Percentiles rank a stretch among this genome's conserved stretches.
phyloP scores from a whole-genome alignment of 1,140 invertebrate species.

The Diorhabda sublineata region DNA sequence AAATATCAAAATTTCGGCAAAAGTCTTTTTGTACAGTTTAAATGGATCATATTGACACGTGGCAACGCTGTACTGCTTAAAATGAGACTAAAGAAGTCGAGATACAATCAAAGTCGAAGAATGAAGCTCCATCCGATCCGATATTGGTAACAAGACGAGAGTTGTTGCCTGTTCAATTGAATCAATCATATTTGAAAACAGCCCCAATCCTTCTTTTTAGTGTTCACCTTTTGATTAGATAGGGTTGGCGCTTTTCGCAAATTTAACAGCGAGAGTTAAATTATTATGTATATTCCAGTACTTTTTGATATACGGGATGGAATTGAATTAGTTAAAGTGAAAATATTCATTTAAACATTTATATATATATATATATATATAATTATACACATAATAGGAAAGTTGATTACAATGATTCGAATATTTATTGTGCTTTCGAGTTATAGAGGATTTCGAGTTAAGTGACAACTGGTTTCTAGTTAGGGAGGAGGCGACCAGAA shows the following conservation, averaged over 20 bases:
- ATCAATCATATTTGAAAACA: background rate
- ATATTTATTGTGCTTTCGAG: too few relatives aligned
- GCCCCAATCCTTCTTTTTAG: background rate
- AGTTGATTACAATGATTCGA: too few relatives aligned
- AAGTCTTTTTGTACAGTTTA: too few relatives aligned
- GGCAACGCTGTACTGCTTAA: background rate
- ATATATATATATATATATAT: too few relatives aligned
- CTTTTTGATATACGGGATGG: too few relatives aligned
- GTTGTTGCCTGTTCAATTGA: background rate
- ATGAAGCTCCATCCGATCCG: background rate
- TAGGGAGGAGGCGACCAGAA: too few relatives aligned
- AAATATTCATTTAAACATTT: too few relatives aligned
- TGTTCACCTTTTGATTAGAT: constrained; percentile 2
- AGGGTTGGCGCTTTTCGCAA: background rate
- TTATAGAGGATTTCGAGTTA: too few relatives aligned
- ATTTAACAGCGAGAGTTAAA: background rate
- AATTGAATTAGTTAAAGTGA: too few relatives aligned
- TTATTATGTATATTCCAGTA: background rate
- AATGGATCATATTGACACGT: background rate
- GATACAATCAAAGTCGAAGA: background rate
- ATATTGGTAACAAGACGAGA: background rate
- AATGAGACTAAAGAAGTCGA: background rate
- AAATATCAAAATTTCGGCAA: too few relatives aligned
- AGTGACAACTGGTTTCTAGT: too few relatives aligned
- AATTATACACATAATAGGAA: too few relatives aligned